Evolutionary conservation across 2,113 vertebrate species (phyloP), one percentile per base, ranked within the genome.

Genomic region (Panthera tigris): DNA sequence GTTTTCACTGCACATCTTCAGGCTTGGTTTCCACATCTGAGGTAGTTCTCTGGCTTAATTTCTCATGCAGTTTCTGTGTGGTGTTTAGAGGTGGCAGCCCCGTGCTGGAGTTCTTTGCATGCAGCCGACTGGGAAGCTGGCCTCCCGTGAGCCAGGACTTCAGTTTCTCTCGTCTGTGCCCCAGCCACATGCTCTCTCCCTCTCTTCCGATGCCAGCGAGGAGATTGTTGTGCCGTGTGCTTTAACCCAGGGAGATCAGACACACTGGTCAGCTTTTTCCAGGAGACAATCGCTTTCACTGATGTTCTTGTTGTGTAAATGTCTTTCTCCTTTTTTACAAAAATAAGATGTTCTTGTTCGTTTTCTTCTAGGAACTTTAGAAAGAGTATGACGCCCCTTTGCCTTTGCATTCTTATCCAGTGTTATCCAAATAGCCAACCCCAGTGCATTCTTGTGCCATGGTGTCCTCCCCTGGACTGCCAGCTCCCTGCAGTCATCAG

Each of bases 1-100:
- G 98, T 99, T 98, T 98, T 98, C 98, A 98, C 98, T 98, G 99
- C 99, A 99, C 98, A 98, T 98, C 98, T 99, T 98, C 98, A 98
- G 98, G 99, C 98, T 98, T 99, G 98, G 98, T 98, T 99, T 98
- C 98, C 98, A 99, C 98, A 97, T 98, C 93, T 89, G 97, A 97
- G 98, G 98, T 98, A 99, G 99, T 98, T 98, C 91, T 98, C 98
- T 97, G 98, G 97, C 97, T 98, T 98, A 98, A 98, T 98, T 99
- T 98, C 98, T 98, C 98, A 89, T 91, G 98, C 98, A 98, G 97
- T 98, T 98, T 98, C 97, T 98, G 96, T 98, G 98, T 98, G 98
- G 98, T 98, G 98, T 98, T 98, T 98, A 98, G 98, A 98, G 97
- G 96, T 97, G 98, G 98, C 98, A 98, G 96, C 98, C 98, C 98